Evolutionary conservation across 2,888 invertebrate genomes (phyloP).

Genomic region (Petrolisthes manimaculis): DNA sequence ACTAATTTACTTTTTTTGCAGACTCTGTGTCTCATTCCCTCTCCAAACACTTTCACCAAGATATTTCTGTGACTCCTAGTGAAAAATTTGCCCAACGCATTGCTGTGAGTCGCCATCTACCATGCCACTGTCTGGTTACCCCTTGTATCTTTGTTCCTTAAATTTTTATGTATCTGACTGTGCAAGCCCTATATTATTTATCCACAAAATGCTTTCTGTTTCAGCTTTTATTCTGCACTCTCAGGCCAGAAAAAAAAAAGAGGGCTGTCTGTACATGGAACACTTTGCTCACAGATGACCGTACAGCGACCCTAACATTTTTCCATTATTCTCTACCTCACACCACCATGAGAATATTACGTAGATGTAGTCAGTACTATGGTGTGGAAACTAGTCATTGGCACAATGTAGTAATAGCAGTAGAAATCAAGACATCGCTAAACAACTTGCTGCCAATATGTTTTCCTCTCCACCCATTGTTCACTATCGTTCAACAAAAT

Average conservation of each 20-base stretch:
- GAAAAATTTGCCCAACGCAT: conserved; percentile 64
- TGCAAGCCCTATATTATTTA: conserved; percentile 37
- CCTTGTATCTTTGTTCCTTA: conserved; percentile 12
- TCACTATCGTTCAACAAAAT: too few relatives aligned
- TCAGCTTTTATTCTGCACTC: conserved; percentile 57
- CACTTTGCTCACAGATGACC: not conserved
- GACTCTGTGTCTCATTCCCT: conserved; percentile 65
- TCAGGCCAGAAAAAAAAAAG: conserved; percentile 33
- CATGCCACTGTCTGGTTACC: conserved; percentile 32
- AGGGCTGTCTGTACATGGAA: conserved; percentile 53
- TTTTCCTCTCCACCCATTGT: too few relatives aligned
- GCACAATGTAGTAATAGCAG: not conserved
- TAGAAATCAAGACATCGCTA: conserved; percentile 25
- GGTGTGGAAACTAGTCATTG: not conserved
- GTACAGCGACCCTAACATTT: not conserved
- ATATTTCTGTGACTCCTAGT: conserved; percentile 61
- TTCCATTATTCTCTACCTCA: not conserved
- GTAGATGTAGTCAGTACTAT: not conserved
- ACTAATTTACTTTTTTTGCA: conserved; percentile 53
- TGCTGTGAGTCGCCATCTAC: conserved; percentile 59
- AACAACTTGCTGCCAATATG: conserved; percentile 20
- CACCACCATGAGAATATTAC: not conserved
- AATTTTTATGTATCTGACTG: conserved; percentile 27
- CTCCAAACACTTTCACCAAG: conserved; percentile 65
- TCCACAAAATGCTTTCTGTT: conserved; percentile 46